Base-by-base conservation (phyloP, 1,140 invertebrate genomes). In the Eubasilissa regina region DNA sequence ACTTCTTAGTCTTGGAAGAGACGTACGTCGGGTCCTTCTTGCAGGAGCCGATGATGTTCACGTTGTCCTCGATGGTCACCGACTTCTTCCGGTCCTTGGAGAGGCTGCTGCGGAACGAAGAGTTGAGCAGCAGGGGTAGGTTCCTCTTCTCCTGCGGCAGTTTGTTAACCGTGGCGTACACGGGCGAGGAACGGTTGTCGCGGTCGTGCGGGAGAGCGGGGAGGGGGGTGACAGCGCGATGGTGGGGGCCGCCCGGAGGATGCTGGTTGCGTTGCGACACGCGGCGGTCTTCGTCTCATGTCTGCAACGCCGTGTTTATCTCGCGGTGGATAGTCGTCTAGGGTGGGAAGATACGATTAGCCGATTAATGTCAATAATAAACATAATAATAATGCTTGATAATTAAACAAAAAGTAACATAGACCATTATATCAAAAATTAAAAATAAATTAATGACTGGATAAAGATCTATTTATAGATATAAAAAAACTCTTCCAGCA, bases 291-390 rank as follows among this genome's bases (percentile, higher is more conserved):
- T 84, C 84, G 83, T 89, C 89, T 94, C 93, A 95, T 90, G 94
- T 94, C 86, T 94, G 93, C 85, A 95, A 84, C 83, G 94, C 94
- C 66, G 94, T 93, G 84, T 91, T 93, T 81, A 97, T 93, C 91
- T 96, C 95, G 87, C 93, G 92, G 88, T 96, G 95, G 86, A 97
- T 94, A 79, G 92, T 88, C n/a, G 84, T 85, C 88, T 89, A 86
- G 13, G 74, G 6, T 35, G 25, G 25, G 25, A 35, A 35, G 6
- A 35, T 35, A 35, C 25, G 6, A 35, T 35, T 3, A 35, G 1
- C 1, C 1, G 6, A 35, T 35, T 35, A 35, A 6, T 3, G 25
- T 35, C 25, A 35, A 6, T 35, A 3, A 35, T 35, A 35, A 35
- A 35, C 1, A 6, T 35, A 35, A 35, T 6, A 1, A 35, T 6